Percentiles rank a stretch among this genome's conserved stretches.
Conservation (phyloP, 2,113 vertebrate genomes). For the Crotalus tigris region DNA sequence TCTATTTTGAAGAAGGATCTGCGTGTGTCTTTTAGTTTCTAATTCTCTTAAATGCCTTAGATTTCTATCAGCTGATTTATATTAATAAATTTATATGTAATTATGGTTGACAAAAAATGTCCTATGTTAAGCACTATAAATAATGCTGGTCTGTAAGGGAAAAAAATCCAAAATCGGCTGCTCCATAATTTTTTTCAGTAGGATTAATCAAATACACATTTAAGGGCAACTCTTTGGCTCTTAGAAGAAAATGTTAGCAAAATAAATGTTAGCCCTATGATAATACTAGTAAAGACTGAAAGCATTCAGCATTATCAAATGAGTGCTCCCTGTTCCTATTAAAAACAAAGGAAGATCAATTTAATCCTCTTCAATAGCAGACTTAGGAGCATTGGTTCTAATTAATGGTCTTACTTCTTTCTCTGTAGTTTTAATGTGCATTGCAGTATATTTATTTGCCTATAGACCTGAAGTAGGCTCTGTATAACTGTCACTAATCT, state of each 20-base stretch:
- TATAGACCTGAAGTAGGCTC: too few relatives aligned
- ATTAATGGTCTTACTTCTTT: neutral
- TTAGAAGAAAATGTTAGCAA: neutral
- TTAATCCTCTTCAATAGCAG: neutral
- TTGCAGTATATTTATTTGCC: neutral
- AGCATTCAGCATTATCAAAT: neutral
- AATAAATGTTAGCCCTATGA: neutral
- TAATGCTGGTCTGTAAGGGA: neutral
- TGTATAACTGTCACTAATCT: too few relatives aligned
- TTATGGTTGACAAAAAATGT: neutral
- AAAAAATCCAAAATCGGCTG: neutral
- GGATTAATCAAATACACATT: neutral
- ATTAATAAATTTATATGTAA: neutral
- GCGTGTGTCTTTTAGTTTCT: neutral
- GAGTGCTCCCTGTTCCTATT: neutral
- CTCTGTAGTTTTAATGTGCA: neutral
- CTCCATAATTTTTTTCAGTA: neutral
- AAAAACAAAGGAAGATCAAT: neutral
- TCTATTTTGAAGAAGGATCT: neutral
- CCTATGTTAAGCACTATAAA: neutral
- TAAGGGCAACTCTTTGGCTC: neutral
- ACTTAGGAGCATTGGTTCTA: neutral
- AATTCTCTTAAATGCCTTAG: neutral
- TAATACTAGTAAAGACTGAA: neutral
- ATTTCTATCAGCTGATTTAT: neutral